Conservation (phyloP, 2,797 vertebrate species). For the Cyclopterus lumpus region DNA sequence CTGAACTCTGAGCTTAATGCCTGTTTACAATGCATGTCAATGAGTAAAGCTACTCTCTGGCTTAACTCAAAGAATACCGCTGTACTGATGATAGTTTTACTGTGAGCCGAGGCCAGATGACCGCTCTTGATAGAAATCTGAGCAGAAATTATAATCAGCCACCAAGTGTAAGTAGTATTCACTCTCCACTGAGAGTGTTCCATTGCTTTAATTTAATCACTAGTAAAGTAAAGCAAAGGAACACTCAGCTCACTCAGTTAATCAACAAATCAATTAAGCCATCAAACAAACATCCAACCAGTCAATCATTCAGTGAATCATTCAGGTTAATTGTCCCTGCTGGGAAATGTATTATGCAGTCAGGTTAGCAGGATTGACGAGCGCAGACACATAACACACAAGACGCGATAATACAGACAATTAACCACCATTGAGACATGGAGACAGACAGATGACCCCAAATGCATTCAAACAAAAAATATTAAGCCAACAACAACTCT, state of each 20-base stretch:
- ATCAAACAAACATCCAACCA: slow-evolving; percentile 15
- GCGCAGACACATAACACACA: neutral
- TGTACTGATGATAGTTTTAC: neutral
- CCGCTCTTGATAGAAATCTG: neutral
- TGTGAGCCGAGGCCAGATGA: neutral
- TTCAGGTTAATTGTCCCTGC: slow-evolving; percentile 17
- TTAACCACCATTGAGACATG: neutral
- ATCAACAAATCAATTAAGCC: slow-evolving; percentile 28
- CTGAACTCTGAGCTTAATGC: neutral
- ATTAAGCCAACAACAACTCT: neutral
- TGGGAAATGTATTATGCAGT: slow-evolving; percentile 19
- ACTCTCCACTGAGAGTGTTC: neutral
- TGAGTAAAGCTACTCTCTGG: slow-evolving; percentile 28
- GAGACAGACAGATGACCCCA: neutral
- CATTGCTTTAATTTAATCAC: no score
- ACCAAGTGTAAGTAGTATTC: neutral
- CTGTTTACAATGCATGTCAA: slow-evolving; percentile 45
- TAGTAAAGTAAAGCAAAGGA: slow-evolving; percentile 5
- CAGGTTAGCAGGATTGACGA: slow-evolving; percentile 6
- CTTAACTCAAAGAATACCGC: neutral
- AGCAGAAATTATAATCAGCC: neutral
- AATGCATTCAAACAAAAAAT: neutral
- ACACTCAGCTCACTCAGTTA: slow-evolving; percentile 10
- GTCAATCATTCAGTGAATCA: slow-evolving; percentile 25
- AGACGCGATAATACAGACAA: neutral